Conservation (phyloP, 64 coral and sea anemone species). For the Anthopleura sola region DNA sequence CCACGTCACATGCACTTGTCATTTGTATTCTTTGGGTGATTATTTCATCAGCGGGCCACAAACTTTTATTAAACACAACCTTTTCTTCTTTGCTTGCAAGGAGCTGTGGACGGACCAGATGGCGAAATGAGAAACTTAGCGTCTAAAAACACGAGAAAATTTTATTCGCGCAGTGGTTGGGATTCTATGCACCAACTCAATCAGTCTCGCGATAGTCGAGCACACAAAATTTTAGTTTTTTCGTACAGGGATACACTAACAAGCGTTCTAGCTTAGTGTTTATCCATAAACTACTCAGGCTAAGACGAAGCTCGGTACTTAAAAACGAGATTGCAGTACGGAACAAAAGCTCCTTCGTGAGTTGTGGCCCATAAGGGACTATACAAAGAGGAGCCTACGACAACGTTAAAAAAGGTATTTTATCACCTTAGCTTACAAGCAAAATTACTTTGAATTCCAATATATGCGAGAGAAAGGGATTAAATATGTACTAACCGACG, state of each 20-base stretch:
- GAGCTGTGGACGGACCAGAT: background rate
- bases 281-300: background rate
- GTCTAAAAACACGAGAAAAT: background rate
- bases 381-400: background rate
- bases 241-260: background rate
- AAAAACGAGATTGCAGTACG: background rate
- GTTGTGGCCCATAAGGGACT: background rate
- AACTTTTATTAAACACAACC: slow-evolving; percentile 1
- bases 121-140: background rate
- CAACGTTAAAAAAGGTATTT: background rate
- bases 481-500: background rate
- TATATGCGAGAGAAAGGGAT: background rate
- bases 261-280: background rate
- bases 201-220: background rate
- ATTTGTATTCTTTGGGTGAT: slow-evolving; percentile 1
- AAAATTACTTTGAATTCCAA: background rate
- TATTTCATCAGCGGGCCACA: slow-evolving; percentile 6
- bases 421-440: background rate
- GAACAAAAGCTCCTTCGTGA: slow-evolving; percentile 1
- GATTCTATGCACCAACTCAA: background rate
- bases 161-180: background rate
- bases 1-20: background rate
- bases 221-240: background rate
- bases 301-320: background rate
- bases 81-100: background rate